These are phyloP conservation scores for Yponomeuta evonymella DNA, from an alignment of 2,888 invertebrate genomes.

Conservation along the genomic window DNA sequence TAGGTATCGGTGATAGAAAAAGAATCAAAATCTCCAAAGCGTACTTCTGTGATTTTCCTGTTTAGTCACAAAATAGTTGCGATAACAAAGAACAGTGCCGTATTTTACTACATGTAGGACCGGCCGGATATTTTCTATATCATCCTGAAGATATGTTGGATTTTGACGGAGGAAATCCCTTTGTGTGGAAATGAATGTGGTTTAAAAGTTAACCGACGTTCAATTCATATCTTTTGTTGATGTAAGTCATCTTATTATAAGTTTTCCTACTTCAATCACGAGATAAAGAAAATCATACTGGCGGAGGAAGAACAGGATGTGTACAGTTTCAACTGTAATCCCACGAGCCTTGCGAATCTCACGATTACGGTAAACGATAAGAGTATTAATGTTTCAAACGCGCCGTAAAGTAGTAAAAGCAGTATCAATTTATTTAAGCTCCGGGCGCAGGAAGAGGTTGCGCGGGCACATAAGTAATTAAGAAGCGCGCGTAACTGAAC, in stretches of 20 bases:
- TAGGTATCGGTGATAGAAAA: background rate
- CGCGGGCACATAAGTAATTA: conserved; percentile 28
- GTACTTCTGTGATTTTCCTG: background rate
- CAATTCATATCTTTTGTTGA: too few species aligned
- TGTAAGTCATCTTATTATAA: too few species aligned
- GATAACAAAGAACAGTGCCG: background rate
- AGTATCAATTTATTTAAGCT: conserved; percentile 32
- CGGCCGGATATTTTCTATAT: background rate
- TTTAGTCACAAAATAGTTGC: background rate
- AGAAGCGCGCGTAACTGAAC: background rate
- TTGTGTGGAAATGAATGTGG: background rate
- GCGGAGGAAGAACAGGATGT: background rate
- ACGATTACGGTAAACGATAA: conserved; percentile 1
- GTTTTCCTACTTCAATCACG: background rate
- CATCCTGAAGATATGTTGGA: background rate
- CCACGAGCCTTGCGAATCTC: background rate
- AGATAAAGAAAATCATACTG: background rate
- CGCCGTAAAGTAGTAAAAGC: conserved; percentile 32
- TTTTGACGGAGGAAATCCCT: background rate
- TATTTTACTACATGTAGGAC: background rate
- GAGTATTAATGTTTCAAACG: background rate
- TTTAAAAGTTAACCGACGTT: background rate
- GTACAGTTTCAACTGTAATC: background rate
- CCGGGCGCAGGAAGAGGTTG: conserved; percentile 31
- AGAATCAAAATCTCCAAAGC: background rate